A percentile compares a stretch with the other conserved stretches of the same genome.
phyloP scores from a whole-genome alignment of 2,888 invertebrate species.

The Apomyelois bistriatella region DNA sequence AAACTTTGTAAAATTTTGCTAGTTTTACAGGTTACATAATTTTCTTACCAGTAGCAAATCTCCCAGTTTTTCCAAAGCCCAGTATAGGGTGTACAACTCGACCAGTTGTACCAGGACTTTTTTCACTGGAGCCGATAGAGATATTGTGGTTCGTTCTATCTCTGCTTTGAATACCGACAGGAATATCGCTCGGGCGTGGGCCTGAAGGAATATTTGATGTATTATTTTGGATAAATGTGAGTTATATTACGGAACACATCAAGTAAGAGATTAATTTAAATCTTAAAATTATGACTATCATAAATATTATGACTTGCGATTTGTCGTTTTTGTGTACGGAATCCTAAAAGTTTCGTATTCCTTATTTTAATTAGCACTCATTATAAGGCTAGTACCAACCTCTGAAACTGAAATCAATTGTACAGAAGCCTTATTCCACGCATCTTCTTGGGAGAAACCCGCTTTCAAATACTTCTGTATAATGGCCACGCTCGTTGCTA shows the following conservation, averaged over 20 bases:
- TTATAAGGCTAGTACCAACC: constrained; percentile 52
- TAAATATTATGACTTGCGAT: too few relatives aligned
- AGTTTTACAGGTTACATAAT: not conserved
- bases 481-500: constrained; percentile 82
- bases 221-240: constrained; percentile 18
- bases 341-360: too few relatives aligned
- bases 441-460: constrained; percentile 86
- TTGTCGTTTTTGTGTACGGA: too few relatives aligned
- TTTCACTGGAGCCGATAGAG: constrained; percentile 81
- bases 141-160: constrained; percentile 58
- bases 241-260: too few relatives aligned
- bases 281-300: too few relatives aligned
- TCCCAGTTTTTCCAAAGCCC: constrained; percentile 86
- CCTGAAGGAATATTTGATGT: constrained; percentile 32
- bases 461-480: constrained; percentile 82
- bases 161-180: constrained; percentile 84
- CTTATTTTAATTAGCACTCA: too few relatives aligned
- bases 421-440: constrained; percentile 92
- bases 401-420: constrained; percentile 90
- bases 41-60: constrained; percentile 88
- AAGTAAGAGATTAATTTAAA: too few relatives aligned
- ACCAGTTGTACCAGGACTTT: constrained; percentile 84
- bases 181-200: constrained; percentile 89
- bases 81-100: constrained; percentile 87
- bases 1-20: too few relatives aligned